Conservation (phyloP, 1,140 invertebrate genomes). For the Papilio helenus region DNA sequence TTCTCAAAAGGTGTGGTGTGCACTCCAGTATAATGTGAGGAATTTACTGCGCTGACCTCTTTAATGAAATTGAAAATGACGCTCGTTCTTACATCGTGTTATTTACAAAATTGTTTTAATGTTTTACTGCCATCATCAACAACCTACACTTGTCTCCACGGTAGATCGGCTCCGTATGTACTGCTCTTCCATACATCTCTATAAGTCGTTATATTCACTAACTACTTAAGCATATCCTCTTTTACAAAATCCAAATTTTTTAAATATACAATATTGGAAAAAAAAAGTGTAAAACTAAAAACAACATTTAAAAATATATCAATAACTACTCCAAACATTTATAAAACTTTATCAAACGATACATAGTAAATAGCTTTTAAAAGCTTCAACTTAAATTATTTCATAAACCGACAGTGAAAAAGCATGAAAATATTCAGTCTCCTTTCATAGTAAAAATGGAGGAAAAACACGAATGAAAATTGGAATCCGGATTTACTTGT, state of each 20-base stretch:
- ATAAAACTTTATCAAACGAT: constrained; percentile 9
- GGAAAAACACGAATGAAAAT: constrained; percentile 26
- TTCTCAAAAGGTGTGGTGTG: constrained; percentile 58
- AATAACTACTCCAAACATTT: background rate
- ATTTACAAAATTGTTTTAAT: background rate
- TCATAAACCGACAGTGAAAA: constrained; percentile 16
- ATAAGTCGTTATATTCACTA: too few relatives aligned
- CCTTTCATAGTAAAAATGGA: constrained; percentile 15
- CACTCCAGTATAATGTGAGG: constrained; percentile 62
- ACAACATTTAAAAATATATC: background rate
- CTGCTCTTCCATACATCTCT: too few relatives aligned
- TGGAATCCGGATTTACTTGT: constrained; percentile 35
- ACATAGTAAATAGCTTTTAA: background rate
- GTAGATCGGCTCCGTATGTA: too few relatives aligned
- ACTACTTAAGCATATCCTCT: too few relatives aligned
- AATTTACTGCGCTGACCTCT: constrained; percentile 63
- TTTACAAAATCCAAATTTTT: background rate
- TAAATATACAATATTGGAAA: background rate
- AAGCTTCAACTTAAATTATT: constrained; percentile 24
- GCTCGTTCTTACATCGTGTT: background rate
- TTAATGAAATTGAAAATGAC: constrained; percentile 66
- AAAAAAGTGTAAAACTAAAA: background rate
- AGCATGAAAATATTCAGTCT: constrained; percentile 21
- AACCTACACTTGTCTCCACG: too few relatives aligned
- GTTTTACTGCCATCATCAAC: too few relatives aligned